These are phyloP conservation scores for Psittacus erithacus DNA, from an alignment of 2,113 vertebrate species.

Conservation along the genomic window DNA sequence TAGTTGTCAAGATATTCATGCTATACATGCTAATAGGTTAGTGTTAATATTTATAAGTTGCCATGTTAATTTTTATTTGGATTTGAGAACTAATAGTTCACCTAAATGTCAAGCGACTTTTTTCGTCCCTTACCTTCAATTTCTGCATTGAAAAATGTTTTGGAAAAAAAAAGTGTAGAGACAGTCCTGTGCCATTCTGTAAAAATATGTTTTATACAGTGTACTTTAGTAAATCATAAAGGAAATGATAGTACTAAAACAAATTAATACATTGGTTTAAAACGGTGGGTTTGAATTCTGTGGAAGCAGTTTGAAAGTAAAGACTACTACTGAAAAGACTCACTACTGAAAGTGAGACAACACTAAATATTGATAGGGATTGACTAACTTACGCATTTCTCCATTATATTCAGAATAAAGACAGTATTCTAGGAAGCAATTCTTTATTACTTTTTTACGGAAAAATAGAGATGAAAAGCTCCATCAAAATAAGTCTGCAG, in stretches of 20 bases:
- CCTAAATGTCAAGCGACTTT: background rate
- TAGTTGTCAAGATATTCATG: slow-evolving; percentile 48
- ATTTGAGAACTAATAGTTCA: slow-evolving; percentile 24
- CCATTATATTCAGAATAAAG: background rate
- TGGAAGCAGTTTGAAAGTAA: background rate
- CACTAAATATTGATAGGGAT: background rate
- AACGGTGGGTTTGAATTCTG: background rate
- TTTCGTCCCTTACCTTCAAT: background rate
- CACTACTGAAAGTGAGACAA: background rate
- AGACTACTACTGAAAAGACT: background rate
- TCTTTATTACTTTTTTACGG: background rate
- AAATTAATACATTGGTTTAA: slow-evolving; percentile 9
- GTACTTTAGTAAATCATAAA: background rate
- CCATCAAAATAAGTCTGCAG: background rate
- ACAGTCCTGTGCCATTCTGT: background rate
- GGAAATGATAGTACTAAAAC: background rate
- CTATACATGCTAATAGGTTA: slow-evolving; percentile 49
- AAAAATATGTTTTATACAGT: background rate
- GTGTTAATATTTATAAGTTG: slow-evolving; percentile 32
- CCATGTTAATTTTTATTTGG: slow-evolving; percentile 15
- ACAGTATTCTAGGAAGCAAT: background rate
- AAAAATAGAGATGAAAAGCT: background rate
- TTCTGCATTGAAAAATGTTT: background rate
- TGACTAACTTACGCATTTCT: background rate
- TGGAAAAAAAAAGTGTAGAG: background rate